Percentiles rank a stretch among this genome's conserved stretches.
These are phyloP conservation scores for Eptatretus atami DNA, from an alignment of 2,797 vertebrate genomes.

Conservation along the genomic window DNA sequence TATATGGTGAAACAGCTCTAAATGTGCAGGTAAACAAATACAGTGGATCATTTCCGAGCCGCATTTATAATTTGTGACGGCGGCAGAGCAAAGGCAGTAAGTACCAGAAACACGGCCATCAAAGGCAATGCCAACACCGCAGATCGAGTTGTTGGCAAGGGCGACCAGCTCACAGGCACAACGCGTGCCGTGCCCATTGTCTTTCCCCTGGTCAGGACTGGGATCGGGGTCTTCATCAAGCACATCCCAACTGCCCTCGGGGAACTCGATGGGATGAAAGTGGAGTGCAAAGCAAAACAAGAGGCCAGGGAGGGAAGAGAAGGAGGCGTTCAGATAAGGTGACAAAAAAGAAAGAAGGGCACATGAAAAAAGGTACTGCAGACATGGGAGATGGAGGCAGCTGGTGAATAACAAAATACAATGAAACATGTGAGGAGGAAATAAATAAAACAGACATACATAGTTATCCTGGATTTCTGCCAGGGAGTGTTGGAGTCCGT, in stretches of 20 bases:
- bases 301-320: neutral
- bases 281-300: neutral
- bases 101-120: conserved; percentile 68
- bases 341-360: neutral
- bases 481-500: conserved; percentile 58
- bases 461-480: conserved; percentile 69
- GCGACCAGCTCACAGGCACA: conserved; percentile 85
- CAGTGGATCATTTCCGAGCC: no score
- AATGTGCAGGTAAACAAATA: no score
- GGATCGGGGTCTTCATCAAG: conserved; percentile 86
- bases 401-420: no score
- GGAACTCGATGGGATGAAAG: conserved; percentile 22
- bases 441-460: conserved; percentile 20
- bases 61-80: neutral
- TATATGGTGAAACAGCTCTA: no score
- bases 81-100: neutral
- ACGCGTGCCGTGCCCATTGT: conserved; percentile 74
- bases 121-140: conserved; percentile 63
- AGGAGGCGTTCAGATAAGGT: neutral
- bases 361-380: neutral
- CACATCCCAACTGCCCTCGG: conserved; percentile 79
- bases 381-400: no score
- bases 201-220: conserved; percentile 64
- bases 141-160: conserved; percentile 71
- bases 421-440: neutral